Evolutionary conservation across 1,140 invertebrate species (phyloP), one percentile per base, ranked within the genome.

Genomic region (Hyposmocoma kahamanoa): DNA sequence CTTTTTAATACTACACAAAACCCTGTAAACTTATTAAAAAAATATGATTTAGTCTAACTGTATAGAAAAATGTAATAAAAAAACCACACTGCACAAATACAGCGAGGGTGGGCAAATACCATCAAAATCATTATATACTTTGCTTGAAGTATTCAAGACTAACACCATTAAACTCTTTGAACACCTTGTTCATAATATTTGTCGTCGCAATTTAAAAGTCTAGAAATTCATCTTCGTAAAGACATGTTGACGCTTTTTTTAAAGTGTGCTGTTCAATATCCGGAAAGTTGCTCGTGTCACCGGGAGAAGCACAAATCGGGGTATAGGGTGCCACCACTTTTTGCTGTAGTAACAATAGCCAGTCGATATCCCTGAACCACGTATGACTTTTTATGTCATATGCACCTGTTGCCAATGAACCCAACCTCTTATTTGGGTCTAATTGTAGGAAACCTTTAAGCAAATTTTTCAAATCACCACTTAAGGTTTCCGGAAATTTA

Each of bases 391-490:
- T 92, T 6, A 92, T 89, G 46, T 91, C 90, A 36, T 68, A 64
- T 0, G 72, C 88, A n/a, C 95, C 95, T 46, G 92, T 91, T 68
- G 93, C 95, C 17, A 96, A 81, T 64, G 95, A 96, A 3, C 96
- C 96, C 67, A 89, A 95, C 17, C 97, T 88, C 72, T 95, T 96
- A 0, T 93, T 93, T 4, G 96, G 82, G 80, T 99, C 96, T 5
- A 88, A 76, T 65, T 92, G 94, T 0, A 98, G 84, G 34, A 98
- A 75, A 67, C 96, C 94, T 60, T 91, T 90, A 18, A 98, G 59
- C 1, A 99, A 76, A 78, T 97, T 93, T 62, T 92, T 96, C 38
- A 98, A 70, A 28, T 97, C 92, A 0, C 81, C 65, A 2, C 87
- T 87, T 51, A 94, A 92, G 21, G 88, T 86, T 5, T 75, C 72